Evolutionary conservation across 2,888 invertebrate genomes (phyloP), one percentile per base, ranked within the genome.

Genomic region (Cecidostiba fungosa): DNA sequence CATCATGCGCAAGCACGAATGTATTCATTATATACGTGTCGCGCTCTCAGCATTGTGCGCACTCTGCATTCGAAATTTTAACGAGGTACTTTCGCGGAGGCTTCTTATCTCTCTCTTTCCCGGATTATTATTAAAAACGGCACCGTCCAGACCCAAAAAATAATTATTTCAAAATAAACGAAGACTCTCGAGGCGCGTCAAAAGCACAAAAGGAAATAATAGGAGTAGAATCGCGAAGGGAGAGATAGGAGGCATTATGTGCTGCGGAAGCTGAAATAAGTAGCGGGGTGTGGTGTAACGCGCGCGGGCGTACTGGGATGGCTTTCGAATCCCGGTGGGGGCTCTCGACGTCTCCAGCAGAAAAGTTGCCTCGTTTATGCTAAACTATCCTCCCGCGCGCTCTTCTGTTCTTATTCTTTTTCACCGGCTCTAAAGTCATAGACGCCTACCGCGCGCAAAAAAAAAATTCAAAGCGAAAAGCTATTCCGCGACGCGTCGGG

Each of bases 301-400:
- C n/a, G n/a, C n/a, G n/a, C n/a, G n/a, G n/a, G 73, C 16, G 77
- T 10, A 62, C 16, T 12, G 50, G 79, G 74, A 83, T 77, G 84
- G 76, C 84, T 86, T 87, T 85, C 88, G 87, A 87, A 88, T 89
- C 88, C 89, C 89, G 80, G 85, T 73, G 89, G 89, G 89, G 87
- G 77, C 86, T 85, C 88, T 88, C 84, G 86, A 81, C 85, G 88
- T 88, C 85, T 85, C 78, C 85, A 43, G 70, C 83, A 88, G 89
- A 91, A 91, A 91, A 91, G 89, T 91, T 90, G 89, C 87, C 89
- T 89, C 91, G 89, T 90, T 91, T 90, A 90, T 89, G 91, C 89
- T 90, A 90, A 91, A 91, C 91, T 89, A 89, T 89, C 88, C 84
- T 82, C 82, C 82, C 79, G 85, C 78, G 74, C 82, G 54, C 79